phyloP scores from a whole-genome alignment of 2,888 invertebrate species.

The Merodon equestris region DNA sequence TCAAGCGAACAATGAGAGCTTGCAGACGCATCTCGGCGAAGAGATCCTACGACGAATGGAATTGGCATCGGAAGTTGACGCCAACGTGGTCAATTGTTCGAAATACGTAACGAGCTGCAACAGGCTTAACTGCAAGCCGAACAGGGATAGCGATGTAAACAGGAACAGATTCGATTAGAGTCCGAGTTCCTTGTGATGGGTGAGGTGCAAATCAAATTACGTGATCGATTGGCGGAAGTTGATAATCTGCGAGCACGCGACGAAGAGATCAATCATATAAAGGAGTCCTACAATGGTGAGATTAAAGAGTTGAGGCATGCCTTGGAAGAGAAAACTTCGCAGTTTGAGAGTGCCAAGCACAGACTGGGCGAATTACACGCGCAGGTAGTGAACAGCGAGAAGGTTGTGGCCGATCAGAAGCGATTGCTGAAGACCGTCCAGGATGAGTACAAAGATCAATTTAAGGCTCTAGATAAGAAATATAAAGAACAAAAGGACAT shows the following conservation, averaged over 20 bases:
- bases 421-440: conserved; percentile 82
- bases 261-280: conserved; percentile 79
- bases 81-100: conserved; percentile 78
- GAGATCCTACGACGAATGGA: conserved; percentile 78
- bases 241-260: conserved; percentile 78
- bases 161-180: conserved; percentile 81
- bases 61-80: conserved; percentile 77
- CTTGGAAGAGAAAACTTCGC: conserved; percentile 81
- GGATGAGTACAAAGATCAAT: conserved; percentile 82
- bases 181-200: conserved; percentile 81
- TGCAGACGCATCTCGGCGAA: conserved; percentile 80
- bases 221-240: conserved; percentile 80
- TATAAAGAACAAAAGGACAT: conserved; percentile 81
- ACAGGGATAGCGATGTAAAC: conserved; percentile 80
- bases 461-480: conserved; percentile 82
- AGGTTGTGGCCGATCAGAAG: conserved; percentile 82
- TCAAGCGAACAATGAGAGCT: conserved; percentile 79
- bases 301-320: conserved; percentile 80
- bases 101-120: conserved; percentile 78
- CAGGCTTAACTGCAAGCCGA: conserved; percentile 80
- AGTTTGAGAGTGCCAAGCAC: conserved; percentile 81
- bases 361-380: conserved; percentile 82
- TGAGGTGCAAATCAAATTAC: conserved; percentile 81
- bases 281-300: conserved; percentile 80
- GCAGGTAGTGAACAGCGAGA: conserved; percentile 81